Base-by-base conservation (phyloP, 2,797 vertebrate genomes). In the Furcifer pardalis region DNA sequence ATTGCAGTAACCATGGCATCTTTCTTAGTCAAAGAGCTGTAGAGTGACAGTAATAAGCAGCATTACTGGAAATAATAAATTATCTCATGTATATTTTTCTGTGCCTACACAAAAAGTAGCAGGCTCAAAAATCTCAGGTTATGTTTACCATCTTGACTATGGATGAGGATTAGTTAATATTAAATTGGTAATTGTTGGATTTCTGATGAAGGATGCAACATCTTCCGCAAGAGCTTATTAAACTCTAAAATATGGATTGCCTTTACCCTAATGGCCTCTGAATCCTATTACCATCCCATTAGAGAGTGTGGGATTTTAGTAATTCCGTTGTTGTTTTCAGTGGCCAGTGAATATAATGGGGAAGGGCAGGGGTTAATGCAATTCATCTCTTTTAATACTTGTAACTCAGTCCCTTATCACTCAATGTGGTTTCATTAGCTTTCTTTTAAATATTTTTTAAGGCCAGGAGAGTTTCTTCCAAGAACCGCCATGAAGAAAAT, bases 261-360 rank as follows among this genome's bases (percentile, higher is more conserved):
- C 96, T 97, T 96, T 97, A 97, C 96, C 97, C 96, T 95, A 95
- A 96, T 95, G 96, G 96, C 97, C 96, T 96, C 95, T 94, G 97
- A 97, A 96, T 96, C 96, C 96, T 96, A 97, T 97, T 97, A 97
- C 94, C 96, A 96, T 97, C 96, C 97, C 95, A 97, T 97, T 97
- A 97, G 96, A 96, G 95, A 95, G 93, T 94, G 95, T 94, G 94
- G 96, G 96, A 96, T 96, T 96, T 97, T 96, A 94, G 95, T 96
- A 96, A 97, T 97, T 97, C 95, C 95, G 96, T 96, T 97, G 96
- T 97, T 97, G 96, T 97, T 97, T 97, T 96, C 96, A 96, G 93
- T 96, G 97, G 97, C 95, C 96, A 96, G 95, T 90, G 68, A 94
- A 93, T 96, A 96, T 96, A 96, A 96, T 96, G 95, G 94, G 94